Evolutionary conservation across 2,113 vertebrate species (phyloP).

Genomic region (Rhineura floridana): DNA sequence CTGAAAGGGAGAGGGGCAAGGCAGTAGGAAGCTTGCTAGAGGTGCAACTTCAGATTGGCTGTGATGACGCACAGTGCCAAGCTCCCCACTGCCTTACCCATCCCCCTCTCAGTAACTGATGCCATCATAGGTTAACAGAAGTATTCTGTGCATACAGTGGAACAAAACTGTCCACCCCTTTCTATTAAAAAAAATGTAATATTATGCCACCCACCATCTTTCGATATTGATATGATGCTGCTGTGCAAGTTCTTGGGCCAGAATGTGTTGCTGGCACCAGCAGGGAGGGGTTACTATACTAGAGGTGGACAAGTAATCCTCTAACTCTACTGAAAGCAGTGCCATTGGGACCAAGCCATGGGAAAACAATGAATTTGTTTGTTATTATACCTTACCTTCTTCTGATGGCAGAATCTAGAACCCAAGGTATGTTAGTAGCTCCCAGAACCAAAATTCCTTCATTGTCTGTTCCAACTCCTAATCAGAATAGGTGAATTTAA

Average conservation of each 20-base stretch:
- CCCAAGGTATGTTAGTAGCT: constrained; percentile 98
- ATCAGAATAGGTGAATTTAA: constrained; percentile 51
- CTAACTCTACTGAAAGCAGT: background rate
- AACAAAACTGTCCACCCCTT: background rate
- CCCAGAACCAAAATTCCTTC: constrained; percentile 96
- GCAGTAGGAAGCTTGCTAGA: no score
- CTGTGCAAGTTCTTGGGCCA: background rate
- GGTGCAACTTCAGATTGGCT: no score
- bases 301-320: background rate
- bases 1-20: no score
- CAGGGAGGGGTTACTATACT: background rate
- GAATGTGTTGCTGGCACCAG: background rate
- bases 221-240: background rate
- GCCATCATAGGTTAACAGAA: background rate
- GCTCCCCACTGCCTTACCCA: no score
- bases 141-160: background rate
- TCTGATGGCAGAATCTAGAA: constrained; percentile 96
- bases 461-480: constrained; percentile 95
- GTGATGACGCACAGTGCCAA: no score
- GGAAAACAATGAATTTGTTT: background rate
- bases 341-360: background rate
- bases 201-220: background rate
- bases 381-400: constrained; percentile 81
- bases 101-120: no score
- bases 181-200: background rate